Base-by-base conservation (phyloP, 2,113 vertebrate species). In the Macquaria ambigua region DNA sequence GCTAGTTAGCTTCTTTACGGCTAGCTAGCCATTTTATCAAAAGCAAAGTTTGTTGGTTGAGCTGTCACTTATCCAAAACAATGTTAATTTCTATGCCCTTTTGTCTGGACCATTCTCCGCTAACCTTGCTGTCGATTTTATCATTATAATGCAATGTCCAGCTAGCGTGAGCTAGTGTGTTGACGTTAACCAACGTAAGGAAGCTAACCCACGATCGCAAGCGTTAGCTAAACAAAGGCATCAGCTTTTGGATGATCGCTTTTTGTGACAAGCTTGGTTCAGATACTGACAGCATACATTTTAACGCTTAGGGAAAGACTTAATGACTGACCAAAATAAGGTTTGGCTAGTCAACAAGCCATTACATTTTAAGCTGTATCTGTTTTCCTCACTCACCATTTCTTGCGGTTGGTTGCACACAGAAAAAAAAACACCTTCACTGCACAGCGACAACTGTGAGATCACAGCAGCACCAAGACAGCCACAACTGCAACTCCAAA, bases 361-460 rank as follows among this genome's bases (percentile, higher is more conserved):
- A 9, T 39, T 50, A 50, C n/a, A 58, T 21, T 67, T 8, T 14
- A 43, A 87, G 59, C 48, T 66, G 67, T 61, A 1, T 79, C 18
- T 62, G 75, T 84, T 90, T 85, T 81, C 80, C 87, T 70, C 90
- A 95, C 96, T 96, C 93, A 96, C 96, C 96, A 96, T 96, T 93
- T 93, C 94, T 94, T 88, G 86, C 87, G 89, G 89, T 89, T 89
- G 91, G 87, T 81, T 88, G 89, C 84, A 67, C 85, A 86, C 85
- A 76, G 67, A 28, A 62, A 72, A 69, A 90, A 77, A 87, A 84
- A 31, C 81, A 74, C 87, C 90, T 92, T 88, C 90, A 75, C 94
- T 85, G 94, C 95, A 94, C 94, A 90, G 90, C 93, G 84, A 89
- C 85, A 85, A 85, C 80, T 62, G 72, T 52, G 87, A 87, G 67